Percentiles rank a stretch among this genome's conserved stretches.
Evolutionary conservation across 2,113 vertebrate genomes (phyloP).

Genomic region (Spilogale gracilis): DNA sequence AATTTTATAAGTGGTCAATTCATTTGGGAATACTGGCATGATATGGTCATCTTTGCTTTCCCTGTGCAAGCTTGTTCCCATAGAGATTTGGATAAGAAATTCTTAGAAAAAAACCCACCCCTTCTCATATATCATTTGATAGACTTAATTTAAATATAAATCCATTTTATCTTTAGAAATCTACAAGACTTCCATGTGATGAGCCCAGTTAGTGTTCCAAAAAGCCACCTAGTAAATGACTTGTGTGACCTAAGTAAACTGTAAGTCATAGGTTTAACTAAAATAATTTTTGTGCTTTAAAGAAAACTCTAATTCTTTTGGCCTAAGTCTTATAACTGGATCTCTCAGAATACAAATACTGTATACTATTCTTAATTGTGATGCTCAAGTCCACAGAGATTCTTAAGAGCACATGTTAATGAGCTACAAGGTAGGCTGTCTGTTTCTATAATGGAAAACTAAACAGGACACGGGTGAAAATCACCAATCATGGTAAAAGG

Average conservation of each 20-base stretch:
- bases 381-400: not conserved
- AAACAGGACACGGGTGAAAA: not conserved
- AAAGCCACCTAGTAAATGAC: not conserved
- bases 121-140: not conserved
- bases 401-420: not conserved
- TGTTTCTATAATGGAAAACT: not conserved
- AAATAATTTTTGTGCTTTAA: not conserved
- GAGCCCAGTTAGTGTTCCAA: not conserved
- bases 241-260: not conserved
- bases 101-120: not conserved
- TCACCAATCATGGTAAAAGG: not conserved
- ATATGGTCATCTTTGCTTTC: not conserved
- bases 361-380: not conserved
- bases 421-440: not conserved
- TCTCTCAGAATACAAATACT: not conserved
- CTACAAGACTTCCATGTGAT: not conserved
- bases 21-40: not conserved
- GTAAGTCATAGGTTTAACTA: not conserved
- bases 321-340: not conserved
- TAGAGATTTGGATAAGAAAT: not conserved
- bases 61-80: not conserved
- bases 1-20: not conserved
- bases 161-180: not conserved
- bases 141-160: slow-evolving; percentile 1
- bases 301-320: not conserved